phyloP scores from a whole-genome alignment of 35 echinoderm and acorn worm species.

The Apostichopus californicus region DNA sequence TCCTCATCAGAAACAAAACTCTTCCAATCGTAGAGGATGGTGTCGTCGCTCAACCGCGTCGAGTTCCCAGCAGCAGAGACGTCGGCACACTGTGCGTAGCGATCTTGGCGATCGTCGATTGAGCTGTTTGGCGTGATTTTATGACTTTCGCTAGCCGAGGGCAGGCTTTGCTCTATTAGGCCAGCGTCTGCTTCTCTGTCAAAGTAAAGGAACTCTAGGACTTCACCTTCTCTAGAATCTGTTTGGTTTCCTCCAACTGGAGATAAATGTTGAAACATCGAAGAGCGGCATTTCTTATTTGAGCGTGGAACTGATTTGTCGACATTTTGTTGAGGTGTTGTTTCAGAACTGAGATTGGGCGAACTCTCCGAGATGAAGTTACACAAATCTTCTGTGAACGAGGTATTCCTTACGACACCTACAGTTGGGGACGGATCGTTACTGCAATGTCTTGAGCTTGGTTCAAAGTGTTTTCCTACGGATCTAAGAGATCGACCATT shows the following conservation, averaged over 20 bases:
- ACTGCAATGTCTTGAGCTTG: neutral
- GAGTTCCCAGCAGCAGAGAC: neutral
- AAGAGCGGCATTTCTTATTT: slow-evolving; percentile 17
- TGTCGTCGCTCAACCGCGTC: slow-evolving; percentile 44
- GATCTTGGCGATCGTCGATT: neutral
- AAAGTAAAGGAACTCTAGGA: slow-evolving; percentile 59
- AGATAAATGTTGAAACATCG: slow-evolving; percentile 35
- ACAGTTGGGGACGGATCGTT: neutral
- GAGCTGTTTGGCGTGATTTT: neutral
- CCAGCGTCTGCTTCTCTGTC: slow-evolving; percentile 60
- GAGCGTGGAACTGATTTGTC: neutral
- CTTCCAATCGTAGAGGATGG: slow-evolving; percentile 81
- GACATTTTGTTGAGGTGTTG: neutral
- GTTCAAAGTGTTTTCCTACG: neutral
- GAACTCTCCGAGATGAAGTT: slow-evolving; percentile 35
- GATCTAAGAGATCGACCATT: neutral
- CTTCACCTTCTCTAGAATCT: neutral
- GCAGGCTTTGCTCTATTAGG: slow-evolving; percentile 69
- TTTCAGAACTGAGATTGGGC: slow-evolving; percentile 17
- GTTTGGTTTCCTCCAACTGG: neutral
- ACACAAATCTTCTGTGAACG: slow-evolving; percentile 10
- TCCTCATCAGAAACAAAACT: slow-evolving; percentile 65
- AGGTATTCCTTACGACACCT: neutral
- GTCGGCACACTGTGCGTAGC: neutral
- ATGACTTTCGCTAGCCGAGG: slow-evolving; percentile 34